Conservation (phyloP, 37 sponge, comb jelly and placozoan genomes). For the Oopsacas minuta region DNA sequence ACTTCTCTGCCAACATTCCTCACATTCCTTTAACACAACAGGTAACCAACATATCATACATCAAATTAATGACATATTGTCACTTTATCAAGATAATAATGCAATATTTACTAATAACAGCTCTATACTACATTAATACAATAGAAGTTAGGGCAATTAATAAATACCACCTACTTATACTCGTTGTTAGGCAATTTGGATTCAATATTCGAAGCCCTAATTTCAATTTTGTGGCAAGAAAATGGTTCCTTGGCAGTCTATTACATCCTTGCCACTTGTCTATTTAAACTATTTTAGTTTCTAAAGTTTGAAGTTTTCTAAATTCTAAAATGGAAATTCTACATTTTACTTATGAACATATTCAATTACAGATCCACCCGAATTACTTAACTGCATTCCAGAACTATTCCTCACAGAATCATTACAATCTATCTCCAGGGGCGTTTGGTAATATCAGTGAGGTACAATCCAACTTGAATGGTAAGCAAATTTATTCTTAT, state of each 20-base stretch:
- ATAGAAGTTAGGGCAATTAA: no score
- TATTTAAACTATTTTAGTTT: neutral
- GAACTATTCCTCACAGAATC: neutral
- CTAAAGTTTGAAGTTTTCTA: no score
- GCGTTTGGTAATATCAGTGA: neutral
- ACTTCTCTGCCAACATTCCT: neutral
- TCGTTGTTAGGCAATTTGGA: neutral
- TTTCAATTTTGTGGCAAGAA: neutral
- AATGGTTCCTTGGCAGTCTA: neutral
- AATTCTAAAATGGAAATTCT: neutral
- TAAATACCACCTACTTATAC: neutral
- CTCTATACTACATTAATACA: no score
- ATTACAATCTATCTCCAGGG: neutral
- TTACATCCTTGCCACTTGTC: neutral
- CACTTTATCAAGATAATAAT: no score
- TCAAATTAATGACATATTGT: no score
- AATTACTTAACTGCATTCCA: neutral
- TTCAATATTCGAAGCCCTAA: neutral
- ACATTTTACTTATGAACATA: neutral
- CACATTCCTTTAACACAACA: neutral
- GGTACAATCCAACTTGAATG: neutral
- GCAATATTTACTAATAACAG: no score
- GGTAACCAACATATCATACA: neutral
- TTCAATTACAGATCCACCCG: neutral
- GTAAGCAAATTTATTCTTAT: neutral